Conservation (phyloP, 2,797 vertebrate genomes). For the Esox masquinongy region DNA sequence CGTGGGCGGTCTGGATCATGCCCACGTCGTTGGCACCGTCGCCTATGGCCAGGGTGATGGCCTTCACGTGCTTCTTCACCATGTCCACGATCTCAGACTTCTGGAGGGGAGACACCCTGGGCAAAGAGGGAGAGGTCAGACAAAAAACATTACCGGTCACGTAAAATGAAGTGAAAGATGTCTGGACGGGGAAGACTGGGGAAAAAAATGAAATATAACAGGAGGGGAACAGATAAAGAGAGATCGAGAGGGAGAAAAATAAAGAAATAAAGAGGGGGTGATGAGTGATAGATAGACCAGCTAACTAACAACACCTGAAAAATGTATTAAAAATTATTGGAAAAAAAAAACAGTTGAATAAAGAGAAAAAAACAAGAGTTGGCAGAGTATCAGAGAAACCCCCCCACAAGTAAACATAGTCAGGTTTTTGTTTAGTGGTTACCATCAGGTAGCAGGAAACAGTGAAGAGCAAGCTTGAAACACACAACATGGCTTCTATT, state of each 20-base stretch:
- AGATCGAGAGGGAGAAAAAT: constrained; percentile 8
- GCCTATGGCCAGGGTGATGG: constrained; percentile 97
- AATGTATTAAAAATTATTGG: neutral
- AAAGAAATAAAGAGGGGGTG: constrained; percentile 24
- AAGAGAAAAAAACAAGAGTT: constrained; percentile 23
- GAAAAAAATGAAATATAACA: neutral
- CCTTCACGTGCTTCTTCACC: constrained; percentile 97
- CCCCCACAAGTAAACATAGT: constrained; percentile 7
- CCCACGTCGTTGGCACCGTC: constrained; percentile 98
- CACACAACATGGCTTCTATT: constrained; percentile 27
- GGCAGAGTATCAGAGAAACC: neutral
- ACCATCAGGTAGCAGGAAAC: constrained; percentile 48
- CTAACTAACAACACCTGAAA: neutral
- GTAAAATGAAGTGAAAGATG: neutral
- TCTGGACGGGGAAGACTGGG: neutral
- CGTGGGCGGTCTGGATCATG: constrained; percentile 98
- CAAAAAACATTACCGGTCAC: neutral
- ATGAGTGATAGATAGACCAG: neutral
- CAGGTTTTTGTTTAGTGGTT: constrained; percentile 37
- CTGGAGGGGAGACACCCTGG: constrained; percentile 95
- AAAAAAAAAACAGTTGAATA: constrained; percentile 4
- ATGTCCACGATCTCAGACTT: constrained; percentile 99
- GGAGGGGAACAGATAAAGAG: neutral
- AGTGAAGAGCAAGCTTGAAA: constrained; percentile 1
- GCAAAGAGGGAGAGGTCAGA: neutral